Conservation (phyloP, 2,113 vertebrate genomes). For the Malurus alboscapulatus region DNA sequence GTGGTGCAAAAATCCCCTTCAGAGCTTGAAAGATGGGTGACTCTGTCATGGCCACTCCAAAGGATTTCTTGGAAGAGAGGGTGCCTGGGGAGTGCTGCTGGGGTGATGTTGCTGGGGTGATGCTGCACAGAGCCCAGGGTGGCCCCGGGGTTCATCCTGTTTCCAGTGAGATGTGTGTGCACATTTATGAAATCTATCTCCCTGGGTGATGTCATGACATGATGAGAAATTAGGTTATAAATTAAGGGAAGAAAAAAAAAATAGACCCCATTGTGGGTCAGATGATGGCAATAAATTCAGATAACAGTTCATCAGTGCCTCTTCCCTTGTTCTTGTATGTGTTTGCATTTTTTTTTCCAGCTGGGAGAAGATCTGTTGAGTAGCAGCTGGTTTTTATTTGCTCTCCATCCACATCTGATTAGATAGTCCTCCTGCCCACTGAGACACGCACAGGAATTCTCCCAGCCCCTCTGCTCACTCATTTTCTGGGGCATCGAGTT, state of each 20-base stretch:
- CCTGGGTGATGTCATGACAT: conserved; percentile 59
- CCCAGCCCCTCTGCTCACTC: conserved; percentile 15
- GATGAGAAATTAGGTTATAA: conserved; percentile 52
- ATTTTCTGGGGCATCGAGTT: conserved; percentile 18
- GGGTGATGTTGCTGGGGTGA: neutral
- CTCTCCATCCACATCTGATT: conserved; percentile 60
- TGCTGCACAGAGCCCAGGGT: neutral
- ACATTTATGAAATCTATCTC: conserved; percentile 35
- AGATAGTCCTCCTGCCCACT: conserved; percentile 32
- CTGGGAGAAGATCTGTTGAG: conserved; percentile 60
- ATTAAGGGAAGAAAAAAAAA: conserved; percentile 27
- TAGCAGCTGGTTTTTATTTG: conserved; percentile 68
- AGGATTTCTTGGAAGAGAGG: conserved; percentile 2
- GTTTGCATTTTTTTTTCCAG: conserved; percentile 28
- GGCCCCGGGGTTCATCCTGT: neutral
- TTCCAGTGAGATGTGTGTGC: neutral
- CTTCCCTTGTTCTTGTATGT: conserved; percentile 37
- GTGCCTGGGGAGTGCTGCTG: neutral
- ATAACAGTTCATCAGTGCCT: conserved; percentile 68
- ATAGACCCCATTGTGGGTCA: conserved; percentile 61
- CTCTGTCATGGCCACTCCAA: neutral
- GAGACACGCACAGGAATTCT: conserved; percentile 15
- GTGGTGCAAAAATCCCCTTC: neutral
- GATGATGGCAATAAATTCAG: conserved; percentile 69
- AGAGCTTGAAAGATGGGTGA: neutral